A percentile compares a stretch with the other conserved stretches of the same genome.
Evolutionary conservation across 2,113 vertebrate genomes (phyloP).

Genomic region (Phaethornis superciliosus): DNA sequence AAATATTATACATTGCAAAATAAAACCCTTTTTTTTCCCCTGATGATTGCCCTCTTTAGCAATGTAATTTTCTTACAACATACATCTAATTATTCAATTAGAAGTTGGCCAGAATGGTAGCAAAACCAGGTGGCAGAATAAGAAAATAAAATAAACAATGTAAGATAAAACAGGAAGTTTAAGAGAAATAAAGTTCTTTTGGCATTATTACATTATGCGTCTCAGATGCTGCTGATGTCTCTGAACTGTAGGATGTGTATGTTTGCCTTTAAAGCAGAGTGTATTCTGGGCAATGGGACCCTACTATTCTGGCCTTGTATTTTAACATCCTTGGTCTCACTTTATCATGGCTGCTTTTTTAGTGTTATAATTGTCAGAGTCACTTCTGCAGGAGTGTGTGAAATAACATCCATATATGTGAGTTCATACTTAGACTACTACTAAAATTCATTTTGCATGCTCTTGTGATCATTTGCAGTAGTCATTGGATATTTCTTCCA

Average conservation of each 20-base stretch:
- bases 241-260: not conserved
- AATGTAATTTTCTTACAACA: not conserved
- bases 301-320: not conserved
- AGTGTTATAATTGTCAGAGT: not conserved
- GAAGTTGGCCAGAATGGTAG: not conserved
- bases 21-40: not conserved
- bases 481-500: not conserved
- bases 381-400: not conserved
- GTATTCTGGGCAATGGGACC: not conserved
- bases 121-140: not conserved
- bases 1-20: not conserved
- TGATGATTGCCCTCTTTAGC: not conserved
- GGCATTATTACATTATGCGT: not conserved
- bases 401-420: not conserved
- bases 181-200: not conserved
- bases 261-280: not conserved
- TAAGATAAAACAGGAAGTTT: not conserved
- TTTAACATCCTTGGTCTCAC: not conserved
- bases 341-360: not conserved
- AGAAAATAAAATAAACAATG: not conserved
- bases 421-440: constrained; percentile 5
- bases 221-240: not conserved
- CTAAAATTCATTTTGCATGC: not conserved
- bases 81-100: not conserved
- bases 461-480: not conserved